phyloP scores from a whole-genome alignment of 1,140 invertebrate species.

The Drosophila kohkoa region DNA sequence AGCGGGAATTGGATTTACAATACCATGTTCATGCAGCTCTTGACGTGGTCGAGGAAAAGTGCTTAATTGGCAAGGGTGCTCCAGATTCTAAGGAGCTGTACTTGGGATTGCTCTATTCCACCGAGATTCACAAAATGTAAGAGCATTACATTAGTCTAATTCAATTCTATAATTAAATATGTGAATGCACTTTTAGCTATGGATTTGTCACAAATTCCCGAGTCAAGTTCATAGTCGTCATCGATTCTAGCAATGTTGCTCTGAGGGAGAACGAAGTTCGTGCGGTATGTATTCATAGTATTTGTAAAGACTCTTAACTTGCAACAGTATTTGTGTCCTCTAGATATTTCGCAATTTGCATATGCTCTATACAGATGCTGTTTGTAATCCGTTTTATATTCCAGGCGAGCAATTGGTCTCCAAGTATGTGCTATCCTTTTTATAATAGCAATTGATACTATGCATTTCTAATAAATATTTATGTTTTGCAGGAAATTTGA shows the following conservation, averaged over 20 bases:
- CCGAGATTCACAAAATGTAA: slow-evolving; percentile 98
- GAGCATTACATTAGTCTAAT: neutral
- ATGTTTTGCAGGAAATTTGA: slow-evolving; percentile 87
- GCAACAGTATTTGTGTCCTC: slow-evolving; percentile 29
- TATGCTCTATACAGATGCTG: slow-evolving; percentile 94
- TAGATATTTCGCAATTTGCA: slow-evolving; percentile 96
- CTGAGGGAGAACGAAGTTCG: slow-evolving; percentile 97
- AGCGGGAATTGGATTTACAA: slow-evolving; percentile 93
- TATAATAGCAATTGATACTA: neutral
- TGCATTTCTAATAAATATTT: slow-evolving; percentile 27
- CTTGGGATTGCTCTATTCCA: slow-evolving; percentile 95
- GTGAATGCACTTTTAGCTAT: slow-evolving; percentile 88
- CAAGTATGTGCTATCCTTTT: slow-evolving; percentile 87
- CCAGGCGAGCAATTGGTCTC: slow-evolving; percentile 94
- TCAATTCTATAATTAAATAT: neutral
- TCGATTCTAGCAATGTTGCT: slow-evolving; percentile 95
- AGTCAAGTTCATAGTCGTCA: slow-evolving; percentile 97
- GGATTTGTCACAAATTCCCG: slow-evolving; percentile 99
- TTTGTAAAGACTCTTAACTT: too few species aligned
- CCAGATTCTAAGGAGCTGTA: slow-evolving; percentile 94
- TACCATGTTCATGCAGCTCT: slow-evolving; percentile 97
- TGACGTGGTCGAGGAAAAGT: slow-evolving; percentile 97
- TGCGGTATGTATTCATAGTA: slow-evolving; percentile 87
- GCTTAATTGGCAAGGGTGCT: slow-evolving; percentile 88
- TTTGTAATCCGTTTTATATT: slow-evolving; percentile 98